Base-by-base conservation (phyloP, 1,140 invertebrate species). In the Drosophila biarmipes region DNA sequence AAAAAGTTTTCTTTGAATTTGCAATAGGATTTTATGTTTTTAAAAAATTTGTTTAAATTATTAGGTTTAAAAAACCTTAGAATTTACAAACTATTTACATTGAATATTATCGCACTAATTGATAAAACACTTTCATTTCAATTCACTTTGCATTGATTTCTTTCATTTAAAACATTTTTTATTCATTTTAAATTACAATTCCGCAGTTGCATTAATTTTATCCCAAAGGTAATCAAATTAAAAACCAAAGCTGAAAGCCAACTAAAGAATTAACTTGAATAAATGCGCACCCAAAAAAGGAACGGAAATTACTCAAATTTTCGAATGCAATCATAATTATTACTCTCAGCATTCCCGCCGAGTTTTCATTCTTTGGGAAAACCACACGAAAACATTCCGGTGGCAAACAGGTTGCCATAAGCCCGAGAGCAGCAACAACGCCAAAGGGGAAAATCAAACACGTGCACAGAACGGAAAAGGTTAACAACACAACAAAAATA, bases 321-420 rank as follows among this genome's bases (percentile, higher is more conserved):
- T 71, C 51, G 27, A 55, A 48, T 71, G 64, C 64, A 71, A 69
- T 71, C 67, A 69, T 71, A 71, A 69, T 69, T 71, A 71, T 71
- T 38, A 56, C 27, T 71, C 31, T 42, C 48, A 51, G 67, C 63
- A 71, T 71, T 71, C 67, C 64, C 48, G 51, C 42, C 27, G 64
- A 71, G 42, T 71, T 71, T 69, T 55, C 49, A 68, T 48, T 69
- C 42, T 68, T 55, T 68, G 63, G 63, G 48, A 55, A 69, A 69
- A 68, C 61, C 61, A 77, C 73, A 76, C 45, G 42, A 73, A 76
- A 74, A 74, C 72, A 81, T 86, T 89, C 78, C 59, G 46, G 56
- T 68, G 79, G 42, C 69, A 79, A 89, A 87, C 82, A 87, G 84
- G 84, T 89, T 89, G 82, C 62, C 75, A 73, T 43, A 78, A 67